Evolutionary conservation across 2,113 vertebrate species (phyloP), one percentile per base, ranked within the genome.

Genomic region (Phoenicopterus ruber): DNA sequence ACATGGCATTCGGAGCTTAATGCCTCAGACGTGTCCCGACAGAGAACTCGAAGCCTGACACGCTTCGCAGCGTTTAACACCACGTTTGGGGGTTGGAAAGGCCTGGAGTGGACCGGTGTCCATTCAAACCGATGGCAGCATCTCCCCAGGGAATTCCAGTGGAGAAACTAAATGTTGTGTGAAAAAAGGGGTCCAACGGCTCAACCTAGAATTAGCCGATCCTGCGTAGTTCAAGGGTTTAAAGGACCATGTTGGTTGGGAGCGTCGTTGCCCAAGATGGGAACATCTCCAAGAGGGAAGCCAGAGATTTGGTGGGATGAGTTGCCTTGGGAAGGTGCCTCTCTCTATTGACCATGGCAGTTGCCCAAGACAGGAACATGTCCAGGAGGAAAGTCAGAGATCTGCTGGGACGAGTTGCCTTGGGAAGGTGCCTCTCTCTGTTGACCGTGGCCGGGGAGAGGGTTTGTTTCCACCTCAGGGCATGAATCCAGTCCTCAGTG

Each of bases 221-320:
- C 38, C 46, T 3, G 3, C 0, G 0, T 3, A 4, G 3, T 10
- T 55, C 38, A 19, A 50, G 58, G 66, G 13, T 14, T n/a, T 15
- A 14, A 50, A 71, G 47, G 38, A 25, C 13, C 6, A 0, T 0
- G 14, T 5, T 34, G 57, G 21, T n/a, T 70, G 77, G 24, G 12
- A 80, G 24, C 0, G 0, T 11, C 3, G 0, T 14, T 82, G 34
- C 4, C 34, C 74, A 19, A 25, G 57, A 17, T 6, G 19, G 78
- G 49, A 87, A 52, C 18, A 28, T 10, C n/a, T 71, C 88, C 61
- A 47, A 26, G 11, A 62, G 3, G 44, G 40, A 82, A 55, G 14
- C 2, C 57, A 55, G 52, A 49, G 15, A 7, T 62, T 16, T 10
- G 38, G 16, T 63, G 63, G 66, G 24, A 44, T 6, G 2, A 8